Percentiles rank a stretch among this genome's conserved stretches.
These are phyloP conservation scores for Erythrocebus patas DNA, from an alignment of 2,113 vertebrate genomes.

Conservation along the genomic window DNA sequence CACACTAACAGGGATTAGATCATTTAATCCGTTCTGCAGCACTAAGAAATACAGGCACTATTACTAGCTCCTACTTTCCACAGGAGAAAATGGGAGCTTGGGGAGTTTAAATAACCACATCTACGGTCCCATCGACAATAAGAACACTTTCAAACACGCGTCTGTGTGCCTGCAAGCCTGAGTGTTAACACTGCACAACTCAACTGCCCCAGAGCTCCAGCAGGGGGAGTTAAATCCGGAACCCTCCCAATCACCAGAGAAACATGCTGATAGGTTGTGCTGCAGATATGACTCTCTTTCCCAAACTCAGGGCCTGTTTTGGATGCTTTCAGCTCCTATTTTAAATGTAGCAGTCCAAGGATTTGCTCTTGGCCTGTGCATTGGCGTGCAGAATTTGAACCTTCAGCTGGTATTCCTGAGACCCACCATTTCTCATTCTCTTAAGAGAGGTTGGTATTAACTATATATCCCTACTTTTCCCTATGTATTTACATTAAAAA, in stretches of 20 bases:
- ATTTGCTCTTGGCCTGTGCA: neutral
- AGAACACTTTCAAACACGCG: neutral
- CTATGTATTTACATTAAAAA: neutral
- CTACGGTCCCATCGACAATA: neutral
- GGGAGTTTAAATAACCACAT: conserved; percentile 25
- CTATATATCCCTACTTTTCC: neutral
- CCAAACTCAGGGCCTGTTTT: neutral
- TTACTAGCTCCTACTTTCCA: conserved; percentile 13
- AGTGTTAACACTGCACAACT: neutral
- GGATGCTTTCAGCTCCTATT: neutral
- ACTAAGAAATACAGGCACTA: conserved; percentile 31
- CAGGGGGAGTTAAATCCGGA: neutral
- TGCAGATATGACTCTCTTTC: neutral
- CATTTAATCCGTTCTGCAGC: conserved; percentile 25
- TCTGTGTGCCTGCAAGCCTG: neutral
- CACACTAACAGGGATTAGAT: conserved; percentile 40
- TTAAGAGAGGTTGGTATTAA: neutral
- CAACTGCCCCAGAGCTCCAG: neutral
- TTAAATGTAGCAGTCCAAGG: neutral
- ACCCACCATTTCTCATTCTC: neutral
- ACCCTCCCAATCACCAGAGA: neutral
- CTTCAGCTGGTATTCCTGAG: neutral
- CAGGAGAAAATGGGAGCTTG: conserved; percentile 24
- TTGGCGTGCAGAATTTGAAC: neutral
- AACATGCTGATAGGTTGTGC: neutral